phyloP scores from a whole-genome alignment of 2,113 vertebrate species.

The Oceanites oceanicus region DNA sequence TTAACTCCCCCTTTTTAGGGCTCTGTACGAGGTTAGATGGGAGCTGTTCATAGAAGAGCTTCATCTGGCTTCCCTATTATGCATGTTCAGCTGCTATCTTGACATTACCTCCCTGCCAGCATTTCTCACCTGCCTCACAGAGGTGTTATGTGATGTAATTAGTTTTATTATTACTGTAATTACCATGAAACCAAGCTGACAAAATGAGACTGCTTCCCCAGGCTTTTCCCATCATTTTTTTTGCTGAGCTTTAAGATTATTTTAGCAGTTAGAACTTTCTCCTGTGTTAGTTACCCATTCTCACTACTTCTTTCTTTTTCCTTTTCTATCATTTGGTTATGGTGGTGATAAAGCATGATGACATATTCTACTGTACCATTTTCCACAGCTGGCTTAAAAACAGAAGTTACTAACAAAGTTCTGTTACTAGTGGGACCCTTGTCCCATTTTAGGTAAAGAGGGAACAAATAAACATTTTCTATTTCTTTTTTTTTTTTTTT shows the following conservation, averaged over 20 bases:
- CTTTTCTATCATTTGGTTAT: neutral
- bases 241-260: conserved; percentile 6
- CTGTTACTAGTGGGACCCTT: neutral
- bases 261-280: neutral
- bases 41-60: neutral
- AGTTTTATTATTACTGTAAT: conserved; percentile 45
- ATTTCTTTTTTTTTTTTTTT: neutral
- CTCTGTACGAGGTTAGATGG: neutral
- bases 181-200: conserved; percentile 22
- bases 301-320: neutral
- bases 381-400: neutral
- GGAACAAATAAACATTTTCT: neutral
- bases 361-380: neutral
- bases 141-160: conserved; percentile 49
- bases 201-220: neutral
- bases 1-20: neutral
- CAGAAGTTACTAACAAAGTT: neutral
- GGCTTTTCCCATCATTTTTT: neutral
- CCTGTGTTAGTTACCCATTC: neutral
- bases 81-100: conserved; percentile 9
- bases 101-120: conserved; percentile 18
- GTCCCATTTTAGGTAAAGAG: neutral
- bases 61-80: neutral
- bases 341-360: neutral
- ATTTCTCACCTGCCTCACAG: conserved; percentile 32